Percentiles rank a stretch among this genome's conserved stretches.
Conservation (phyloP, 2,113 vertebrate genomes). For the Prionailurus bengalensis region DNA sequence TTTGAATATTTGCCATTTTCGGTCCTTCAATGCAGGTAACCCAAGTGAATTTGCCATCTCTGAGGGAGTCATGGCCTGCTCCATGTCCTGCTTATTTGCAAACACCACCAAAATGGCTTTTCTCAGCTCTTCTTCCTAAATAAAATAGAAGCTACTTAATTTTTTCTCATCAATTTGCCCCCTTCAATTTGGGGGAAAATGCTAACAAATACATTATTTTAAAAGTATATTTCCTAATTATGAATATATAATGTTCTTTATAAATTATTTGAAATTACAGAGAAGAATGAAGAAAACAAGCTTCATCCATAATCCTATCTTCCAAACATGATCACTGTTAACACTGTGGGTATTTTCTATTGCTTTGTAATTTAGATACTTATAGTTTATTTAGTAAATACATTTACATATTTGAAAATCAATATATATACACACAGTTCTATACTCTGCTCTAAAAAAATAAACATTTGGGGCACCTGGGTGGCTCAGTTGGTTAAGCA, state of each 20-base stretch:
- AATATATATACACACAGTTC: background rate
- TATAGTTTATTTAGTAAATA: background rate
- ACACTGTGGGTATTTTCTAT: background rate
- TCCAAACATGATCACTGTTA: background rate
- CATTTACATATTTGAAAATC: background rate
- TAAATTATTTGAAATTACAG: constrained; percentile 24
- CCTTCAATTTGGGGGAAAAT: background rate
- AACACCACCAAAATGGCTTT: constrained; percentile 99
- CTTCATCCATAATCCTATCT: background rate
- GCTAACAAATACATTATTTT: background rate
- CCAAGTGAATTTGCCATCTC: constrained; percentile 98
- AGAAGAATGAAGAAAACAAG: constrained; percentile 15
- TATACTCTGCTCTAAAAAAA: background rate
- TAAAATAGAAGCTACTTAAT: constrained; percentile 14
- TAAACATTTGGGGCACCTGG: background rate
- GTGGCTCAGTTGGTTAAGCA: no score
- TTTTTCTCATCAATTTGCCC: background rate
- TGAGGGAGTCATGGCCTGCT: constrained; percentile 97
- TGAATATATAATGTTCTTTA: background rate
- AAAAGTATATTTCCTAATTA: constrained; percentile 50
- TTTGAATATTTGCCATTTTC: constrained; percentile 99
- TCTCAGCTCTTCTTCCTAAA: constrained; percentile 97
- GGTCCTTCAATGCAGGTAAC: constrained; percentile 96
- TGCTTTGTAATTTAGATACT: background rate
- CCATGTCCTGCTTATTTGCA: constrained; percentile 99